phyloP scores from a whole-genome alignment of 1,140 invertebrate genomes.

The Eciton burchellii region DNA sequence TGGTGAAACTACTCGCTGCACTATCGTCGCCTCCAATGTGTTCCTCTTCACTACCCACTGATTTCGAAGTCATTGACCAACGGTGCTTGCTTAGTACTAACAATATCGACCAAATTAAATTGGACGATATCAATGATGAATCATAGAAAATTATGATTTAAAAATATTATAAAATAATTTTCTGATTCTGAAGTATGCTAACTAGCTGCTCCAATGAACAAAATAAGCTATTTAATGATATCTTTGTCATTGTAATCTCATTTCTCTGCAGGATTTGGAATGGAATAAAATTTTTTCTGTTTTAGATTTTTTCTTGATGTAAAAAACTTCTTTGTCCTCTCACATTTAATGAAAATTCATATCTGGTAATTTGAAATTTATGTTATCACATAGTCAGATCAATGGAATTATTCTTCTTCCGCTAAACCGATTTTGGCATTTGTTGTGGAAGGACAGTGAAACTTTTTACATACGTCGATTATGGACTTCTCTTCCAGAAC shows the following conservation, averaged over 20 bases:
- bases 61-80: constrained; percentile 57
- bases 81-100: not conserved
- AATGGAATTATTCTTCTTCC: constrained; percentile 28
- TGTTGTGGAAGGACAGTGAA: constrained; percentile 45
- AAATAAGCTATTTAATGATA: not conserved
- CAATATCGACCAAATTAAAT: constrained; percentile 12
- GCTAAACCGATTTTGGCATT: constrained; percentile 24
- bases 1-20: constrained; percentile 77
- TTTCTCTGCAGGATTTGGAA: not conserved
- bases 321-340: too few species aligned
- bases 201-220: not conserved
- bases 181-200: not conserved
- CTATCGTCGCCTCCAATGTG: constrained; percentile 20
- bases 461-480: constrained; percentile 8
- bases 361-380: not conserved
- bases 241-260: not conserved
- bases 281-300: constrained; percentile 13
- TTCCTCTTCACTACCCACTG: constrained; percentile 26
- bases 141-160: constrained; percentile 2
- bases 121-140: not conserved
- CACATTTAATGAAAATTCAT: not conserved
- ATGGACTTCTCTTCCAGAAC: not conserved
- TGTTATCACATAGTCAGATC: constrained; percentile 5
- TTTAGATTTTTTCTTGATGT: too few species aligned
- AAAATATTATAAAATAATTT: constrained; percentile 21